phyloP scores from a whole-genome alignment of 2,113 vertebrate genomes.

The Scolopax mira region DNA sequence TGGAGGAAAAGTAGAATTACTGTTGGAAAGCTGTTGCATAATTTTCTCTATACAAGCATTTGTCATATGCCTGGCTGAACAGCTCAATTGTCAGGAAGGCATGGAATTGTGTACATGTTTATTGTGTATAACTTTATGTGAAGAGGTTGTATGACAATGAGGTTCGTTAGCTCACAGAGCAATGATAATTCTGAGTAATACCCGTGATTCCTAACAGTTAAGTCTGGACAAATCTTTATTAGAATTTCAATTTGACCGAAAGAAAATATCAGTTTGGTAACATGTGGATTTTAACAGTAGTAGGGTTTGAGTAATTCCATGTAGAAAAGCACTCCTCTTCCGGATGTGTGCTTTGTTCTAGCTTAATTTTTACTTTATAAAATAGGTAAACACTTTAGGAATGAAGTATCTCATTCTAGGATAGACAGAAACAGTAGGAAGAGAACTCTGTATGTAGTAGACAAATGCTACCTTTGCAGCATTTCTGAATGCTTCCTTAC shows the following conservation, averaged over 20 bases:
- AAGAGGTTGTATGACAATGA: neutral
- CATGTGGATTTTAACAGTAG: neutral
- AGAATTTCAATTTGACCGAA: neutral
- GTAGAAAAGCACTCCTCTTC: neutral
- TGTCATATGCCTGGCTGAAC: neutral
- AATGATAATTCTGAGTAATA: neutral
- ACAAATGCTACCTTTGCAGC: neutral
- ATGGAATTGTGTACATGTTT: rapidly evolving
- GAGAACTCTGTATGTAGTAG: neutral
- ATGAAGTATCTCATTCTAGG: neutral
- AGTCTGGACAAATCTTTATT: neutral
- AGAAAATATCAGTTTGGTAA: neutral
- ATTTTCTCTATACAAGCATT: neutral
- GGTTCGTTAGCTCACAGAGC: neutral
- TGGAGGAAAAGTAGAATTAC: neutral
- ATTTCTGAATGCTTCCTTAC: neutral
- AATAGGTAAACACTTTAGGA: neutral
- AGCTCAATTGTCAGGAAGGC: neutral
- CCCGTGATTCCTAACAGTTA: neutral
- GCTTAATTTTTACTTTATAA: neutral
- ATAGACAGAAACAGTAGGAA: neutral
- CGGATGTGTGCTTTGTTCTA: neutral
- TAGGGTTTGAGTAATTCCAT: neutral
- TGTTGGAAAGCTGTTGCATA: neutral
- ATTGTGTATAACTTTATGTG: neutral